These are phyloP conservation scores for Gibbula magus DNA, from an alignment of 2,888 invertebrate genomes.

Conservation along the genomic window DNA sequence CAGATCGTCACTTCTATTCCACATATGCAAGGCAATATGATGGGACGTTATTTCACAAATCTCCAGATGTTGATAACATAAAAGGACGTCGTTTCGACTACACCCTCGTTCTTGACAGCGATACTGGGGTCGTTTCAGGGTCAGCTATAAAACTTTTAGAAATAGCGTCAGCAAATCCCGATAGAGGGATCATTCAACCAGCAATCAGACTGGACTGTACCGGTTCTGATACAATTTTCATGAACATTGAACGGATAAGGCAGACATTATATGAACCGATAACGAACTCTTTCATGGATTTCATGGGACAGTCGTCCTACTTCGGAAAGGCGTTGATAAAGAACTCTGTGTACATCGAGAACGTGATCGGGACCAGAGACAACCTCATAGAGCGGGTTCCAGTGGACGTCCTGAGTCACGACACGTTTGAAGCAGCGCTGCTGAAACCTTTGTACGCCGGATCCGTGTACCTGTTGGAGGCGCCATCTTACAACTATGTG, in stretches of 20 bases:
- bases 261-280: slow-evolving; percentile 65
- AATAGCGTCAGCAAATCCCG: slow-evolving; percentile 65
- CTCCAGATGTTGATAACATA: slow-evolving; percentile 64
- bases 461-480: slow-evolving; percentile 58
- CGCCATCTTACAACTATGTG: slow-evolving; percentile 65
- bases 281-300: slow-evolving; percentile 61
- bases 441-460: slow-evolving; percentile 62
- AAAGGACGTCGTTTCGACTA: slow-evolving; percentile 63
- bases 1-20: slow-evolving; percentile 58
- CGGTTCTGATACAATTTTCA: slow-evolving; percentile 62
- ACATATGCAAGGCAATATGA: slow-evolving; percentile 52
- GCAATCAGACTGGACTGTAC: slow-evolving; percentile 62
- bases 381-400: slow-evolving; percentile 63
- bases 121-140: slow-evolving; percentile 61
- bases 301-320: slow-evolving; percentile 64
- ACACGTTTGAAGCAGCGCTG: slow-evolving; percentile 68
- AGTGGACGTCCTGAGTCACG: slow-evolving; percentile 68
- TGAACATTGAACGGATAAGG: slow-evolving; percentile 62
- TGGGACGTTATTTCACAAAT: slow-evolving; percentile 61
- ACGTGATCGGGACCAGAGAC: slow-evolving; percentile 61
- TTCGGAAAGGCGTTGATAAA: slow-evolving; percentile 68
- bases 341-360: slow-evolving; percentile 65
- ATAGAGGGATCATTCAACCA: slow-evolving; percentile 67
- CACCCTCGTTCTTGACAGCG: slow-evolving; percentile 66
- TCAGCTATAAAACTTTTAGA: slow-evolving; percentile 58